Evolutionary conservation across 2,888 invertebrate species (phyloP).

Genomic region (Tridacna gigas): DNA sequence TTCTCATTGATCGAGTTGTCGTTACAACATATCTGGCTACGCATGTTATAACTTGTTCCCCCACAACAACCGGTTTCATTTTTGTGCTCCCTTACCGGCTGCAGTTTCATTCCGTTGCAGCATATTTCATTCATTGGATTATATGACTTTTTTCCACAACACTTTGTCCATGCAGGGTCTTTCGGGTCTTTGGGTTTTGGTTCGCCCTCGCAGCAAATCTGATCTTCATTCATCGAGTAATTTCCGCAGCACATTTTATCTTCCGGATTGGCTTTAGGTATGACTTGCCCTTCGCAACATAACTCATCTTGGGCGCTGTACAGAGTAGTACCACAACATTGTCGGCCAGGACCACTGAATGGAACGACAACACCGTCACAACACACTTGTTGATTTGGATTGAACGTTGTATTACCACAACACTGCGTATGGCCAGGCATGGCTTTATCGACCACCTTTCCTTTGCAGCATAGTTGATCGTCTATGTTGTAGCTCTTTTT

Average conservation of each 20-base stretch:
- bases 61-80: conserved; percentile 42
- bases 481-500: conserved; percentile 6
- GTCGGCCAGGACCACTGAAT: conserved; percentile 14
- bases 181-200: conserved; percentile 36
- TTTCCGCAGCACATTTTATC: conserved; percentile 24
- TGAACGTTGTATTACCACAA: conserved; percentile 26
- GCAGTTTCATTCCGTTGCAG: conserved; percentile 40
- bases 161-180: conserved; percentile 38
- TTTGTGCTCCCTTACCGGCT: not conserved
- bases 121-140: conserved; percentile 42
- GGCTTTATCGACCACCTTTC: not conserved
- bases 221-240: conserved; percentile 27
- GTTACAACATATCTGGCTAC: conserved; percentile 50
- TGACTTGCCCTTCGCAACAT: conserved; percentile 37
- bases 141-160: conserved; percentile 46
- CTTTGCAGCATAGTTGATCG: conserved; percentile 1
- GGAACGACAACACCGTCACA: conserved; percentile 39
- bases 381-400: conserved; percentile 41
- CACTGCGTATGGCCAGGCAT: conserved; percentile 12
- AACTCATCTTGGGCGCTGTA: conserved; percentile 40
- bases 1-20: conserved; percentile 19
- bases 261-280: not conserved
- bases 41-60: conserved; percentile 37
- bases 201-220: conserved; percentile 51
- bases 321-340: conserved; percentile 42